Evolutionary conservation across 2,113 vertebrate species (phyloP).

Genomic region (Salminus brasiliensis): DNA sequence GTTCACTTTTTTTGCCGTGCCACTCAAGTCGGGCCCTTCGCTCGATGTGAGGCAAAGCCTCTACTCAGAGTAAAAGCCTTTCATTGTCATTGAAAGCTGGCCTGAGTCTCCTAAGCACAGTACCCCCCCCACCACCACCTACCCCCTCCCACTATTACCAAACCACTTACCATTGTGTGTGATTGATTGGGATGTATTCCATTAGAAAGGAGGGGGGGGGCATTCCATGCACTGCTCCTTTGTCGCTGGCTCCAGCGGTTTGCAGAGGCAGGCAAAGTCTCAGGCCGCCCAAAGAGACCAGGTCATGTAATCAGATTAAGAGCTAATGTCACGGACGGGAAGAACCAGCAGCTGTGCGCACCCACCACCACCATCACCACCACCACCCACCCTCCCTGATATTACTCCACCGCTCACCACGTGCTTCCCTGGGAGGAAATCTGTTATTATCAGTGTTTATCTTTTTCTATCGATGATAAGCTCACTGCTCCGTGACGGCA

Average conservation of each 20-base stretch:
- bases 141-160: conserved; percentile 24
- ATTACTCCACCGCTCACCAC: conserved; percentile 17
- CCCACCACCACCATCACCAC: conserved; percentile 39
- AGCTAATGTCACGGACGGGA: conserved; percentile 64
- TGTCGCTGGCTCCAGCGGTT: conserved; percentile 66
- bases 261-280: conserved; percentile 53
- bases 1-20: conserved; percentile 41
- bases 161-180: conserved; percentile 50
- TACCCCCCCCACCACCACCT: conserved; percentile 4
- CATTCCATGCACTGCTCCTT: conserved; percentile 74
- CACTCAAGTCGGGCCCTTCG: conserved; percentile 34
- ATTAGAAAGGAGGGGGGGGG: conserved; percentile 63
- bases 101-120: conserved; percentile 47
- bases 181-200: conserved; percentile 72
- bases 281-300: conserved; percentile 50
- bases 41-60: conserved; percentile 64
- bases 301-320: conserved; percentile 75
- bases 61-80: conserved; percentile 72
- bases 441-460: conserved; percentile 44
- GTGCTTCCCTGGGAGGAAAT: conserved; percentile 20
- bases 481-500: not conserved
- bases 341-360: conserved; percentile 65
- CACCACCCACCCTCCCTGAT: conserved; percentile 11
- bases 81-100: conserved; percentile 64
- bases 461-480: conserved; percentile 24